Base-by-base conservation (phyloP, 2,113 vertebrate genomes). In the Pterocles gutturalis region DNA sequence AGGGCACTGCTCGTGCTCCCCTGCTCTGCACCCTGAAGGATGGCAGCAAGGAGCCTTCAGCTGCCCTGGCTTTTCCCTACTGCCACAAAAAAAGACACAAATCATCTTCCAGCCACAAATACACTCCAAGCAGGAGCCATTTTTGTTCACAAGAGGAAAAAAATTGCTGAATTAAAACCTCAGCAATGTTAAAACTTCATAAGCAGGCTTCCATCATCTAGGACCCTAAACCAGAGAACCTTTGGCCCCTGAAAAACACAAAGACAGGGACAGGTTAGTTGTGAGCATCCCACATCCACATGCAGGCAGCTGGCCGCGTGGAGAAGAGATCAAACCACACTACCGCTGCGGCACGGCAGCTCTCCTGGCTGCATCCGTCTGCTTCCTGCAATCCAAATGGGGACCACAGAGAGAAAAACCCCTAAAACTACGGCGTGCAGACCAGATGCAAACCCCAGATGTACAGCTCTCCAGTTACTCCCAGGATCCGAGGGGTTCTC, bases 341-440 rank as follows among this genome's bases (percentile, higher is more conserved):
- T 7, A 3, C 55, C 14, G 2, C 48, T 41, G 61, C n/a, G 2
- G 65, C 54, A 18, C 0, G 10, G 46, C 89, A 45, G n/a, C 46
- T 2, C 3, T 28, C 45, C 64, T 29, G 53, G 28, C 51, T 15
- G 14, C 33, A 2, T 14, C 24, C 11, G 0, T 22, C 13, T 17
- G 15, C 69, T 45, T 36, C 61, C 43, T 10, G 17, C 7, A 4
- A 7, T 9, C 76, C 14, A 4, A 11, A 2, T 0, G 10, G 11
- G 25, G 20, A 65, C 5, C 45, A 16, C 3, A 1, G 22, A 19
- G 25, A 31, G 20, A 18, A 73, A 51, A 20, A 17, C 38, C 41
- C 18, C 65, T 16, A 31, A 34, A 62, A 54, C 2, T 20, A 4
- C 15, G 0, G 0, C 2, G 3, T 10, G 9, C 17, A 25, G 13